These are phyloP conservation scores for Drosophila mulleri DNA, from an alignment of 2,888 invertebrate species.

Conservation along the genomic window DNA sequence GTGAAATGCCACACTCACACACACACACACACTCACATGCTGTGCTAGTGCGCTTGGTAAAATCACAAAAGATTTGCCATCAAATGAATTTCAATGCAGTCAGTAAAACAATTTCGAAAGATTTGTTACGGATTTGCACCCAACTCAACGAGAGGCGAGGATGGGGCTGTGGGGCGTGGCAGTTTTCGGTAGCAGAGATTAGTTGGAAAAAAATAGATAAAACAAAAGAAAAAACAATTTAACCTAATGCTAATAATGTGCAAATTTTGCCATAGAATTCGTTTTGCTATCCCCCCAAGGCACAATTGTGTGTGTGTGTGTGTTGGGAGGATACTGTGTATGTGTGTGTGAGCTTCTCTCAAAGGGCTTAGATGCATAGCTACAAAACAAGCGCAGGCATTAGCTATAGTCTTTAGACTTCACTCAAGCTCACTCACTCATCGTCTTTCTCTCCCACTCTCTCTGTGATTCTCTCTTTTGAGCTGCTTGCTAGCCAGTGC, in stretches of 20 bases:
- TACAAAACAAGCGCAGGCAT: constrained; percentile 43
- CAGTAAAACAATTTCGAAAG: constrained; percentile 69
- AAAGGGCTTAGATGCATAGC: constrained; percentile 35
- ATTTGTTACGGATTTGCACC: constrained; percentile 70
- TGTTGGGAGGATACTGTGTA: neutral
- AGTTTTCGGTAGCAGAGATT: constrained; percentile 7
- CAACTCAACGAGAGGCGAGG: constrained; percentile 50
- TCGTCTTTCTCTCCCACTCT: neutral
- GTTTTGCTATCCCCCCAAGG: constrained; percentile 40
- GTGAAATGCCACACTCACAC: constrained; percentile 29
- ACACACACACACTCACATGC: neutral
- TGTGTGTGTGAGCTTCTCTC: constrained; percentile 2
- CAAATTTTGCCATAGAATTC: constrained; percentile 50
- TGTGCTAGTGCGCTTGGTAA: constrained; percentile 36
- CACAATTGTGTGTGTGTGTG: constrained; percentile 33
- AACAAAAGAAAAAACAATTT: constrained; percentile 57
- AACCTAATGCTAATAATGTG: constrained; percentile 71
- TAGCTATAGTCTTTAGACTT: constrained; percentile 19
- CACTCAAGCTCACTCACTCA: neutral
- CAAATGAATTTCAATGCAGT: constrained; percentile 68
- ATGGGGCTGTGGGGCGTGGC: neutral
- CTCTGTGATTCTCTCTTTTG: neutral
- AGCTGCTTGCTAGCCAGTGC: constrained; percentile 13
- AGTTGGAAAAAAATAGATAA: neutral
- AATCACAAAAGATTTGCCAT: constrained; percentile 58